Conservation (phyloP, 2,797 vertebrate species). For the Epinephelus awoara region DNA sequence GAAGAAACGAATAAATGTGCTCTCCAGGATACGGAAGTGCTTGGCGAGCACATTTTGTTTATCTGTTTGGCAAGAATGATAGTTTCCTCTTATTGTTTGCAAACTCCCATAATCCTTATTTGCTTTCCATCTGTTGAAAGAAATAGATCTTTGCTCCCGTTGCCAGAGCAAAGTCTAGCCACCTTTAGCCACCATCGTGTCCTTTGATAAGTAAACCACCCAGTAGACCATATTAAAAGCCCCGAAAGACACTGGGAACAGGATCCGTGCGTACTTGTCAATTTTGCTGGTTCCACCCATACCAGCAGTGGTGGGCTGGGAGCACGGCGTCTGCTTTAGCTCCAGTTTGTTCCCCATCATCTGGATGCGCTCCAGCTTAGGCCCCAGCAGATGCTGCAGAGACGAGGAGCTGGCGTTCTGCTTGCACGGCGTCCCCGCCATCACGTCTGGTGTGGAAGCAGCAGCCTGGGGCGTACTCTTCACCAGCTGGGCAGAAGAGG, state of each 20-base stretch:
- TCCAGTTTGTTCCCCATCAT: slow-evolving; percentile 87
- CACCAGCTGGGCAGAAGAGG: slow-evolving; percentile 85
- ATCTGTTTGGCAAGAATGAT: slow-evolving; percentile 52
- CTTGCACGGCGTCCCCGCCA: slow-evolving; percentile 81
- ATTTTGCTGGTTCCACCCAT: slow-evolving; percentile 96
- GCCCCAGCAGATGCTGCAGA: slow-evolving; percentile 89
- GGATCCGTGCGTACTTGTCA: slow-evolving; percentile 98
- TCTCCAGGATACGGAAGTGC: slow-evolving; percentile 48
- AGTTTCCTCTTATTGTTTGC: slow-evolving; percentile 45
- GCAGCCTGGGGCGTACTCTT: slow-evolving; percentile 86
- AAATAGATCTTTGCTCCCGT: slow-evolving; percentile 15
- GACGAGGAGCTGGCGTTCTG: slow-evolving; percentile 82
- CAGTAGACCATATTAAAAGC: slow-evolving; percentile 99
- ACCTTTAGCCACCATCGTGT: slow-evolving; percentile 93
- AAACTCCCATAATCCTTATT: slow-evolving; percentile 56
- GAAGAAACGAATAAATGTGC: slow-evolving; percentile 58
- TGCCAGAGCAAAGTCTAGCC: slow-evolving; percentile 60
- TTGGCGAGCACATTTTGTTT: slow-evolving; percentile 43
- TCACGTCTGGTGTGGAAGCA: slow-evolving; percentile 88
- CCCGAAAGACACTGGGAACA: slow-evolving; percentile 98
- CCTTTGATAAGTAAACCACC: slow-evolving; percentile 99
- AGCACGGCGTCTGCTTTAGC: slow-evolving; percentile 83
- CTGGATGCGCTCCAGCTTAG: slow-evolving; percentile 92
- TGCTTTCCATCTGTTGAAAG: slow-evolving; percentile 26
- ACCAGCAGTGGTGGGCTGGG: slow-evolving; percentile 85